Conservation (phyloP, 2,113 vertebrate genomes). For the Hippocampus barbouri region DNA sequence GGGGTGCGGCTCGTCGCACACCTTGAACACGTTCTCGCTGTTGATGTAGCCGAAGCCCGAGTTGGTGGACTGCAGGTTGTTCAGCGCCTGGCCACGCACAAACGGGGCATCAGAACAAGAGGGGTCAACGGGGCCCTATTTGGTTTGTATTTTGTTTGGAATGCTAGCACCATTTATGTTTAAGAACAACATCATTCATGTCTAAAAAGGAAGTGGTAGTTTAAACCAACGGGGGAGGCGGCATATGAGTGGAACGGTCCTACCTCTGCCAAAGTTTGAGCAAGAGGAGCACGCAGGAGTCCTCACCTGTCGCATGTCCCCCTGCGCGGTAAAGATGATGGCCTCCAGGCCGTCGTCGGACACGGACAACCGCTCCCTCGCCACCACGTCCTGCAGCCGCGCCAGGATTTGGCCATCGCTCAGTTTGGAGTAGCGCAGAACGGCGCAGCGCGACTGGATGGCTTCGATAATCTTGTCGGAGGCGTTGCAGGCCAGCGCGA, state of each 20-base stretch:
- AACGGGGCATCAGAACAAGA: background rate
- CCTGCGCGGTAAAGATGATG: constrained; percentile 95
- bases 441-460: constrained; percentile 93
- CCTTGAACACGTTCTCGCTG: constrained; percentile 98
- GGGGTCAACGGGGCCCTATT: background rate
- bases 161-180: too few relatives aligned
- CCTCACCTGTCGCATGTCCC: constrained; percentile 96
- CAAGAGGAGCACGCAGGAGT: background rate
- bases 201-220: too few relatives aligned
- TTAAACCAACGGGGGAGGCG: too few relatives aligned
- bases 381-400: constrained; percentile 84
- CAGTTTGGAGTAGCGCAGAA: constrained; percentile 93
- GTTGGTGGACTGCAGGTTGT: constrained; percentile 95
- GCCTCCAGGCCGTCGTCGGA: constrained; percentile 93
- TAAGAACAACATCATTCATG: too few relatives aligned
- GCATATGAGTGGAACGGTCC: too few relatives aligned
- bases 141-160: too few relatives aligned
- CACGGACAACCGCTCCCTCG: constrained; percentile 77
- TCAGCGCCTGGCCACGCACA: constrained; percentile 78
- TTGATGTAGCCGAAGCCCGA: constrained; percentile 92
- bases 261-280: background rate
- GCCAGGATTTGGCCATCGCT: constrained; percentile 86
- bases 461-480: constrained; percentile 98
- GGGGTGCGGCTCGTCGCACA: constrained; percentile 95
- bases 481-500: constrained; percentile 92